Base-by-base conservation (phyloP, 2,113 vertebrate genomes). In the Callochromis pleurospilus region DNA sequence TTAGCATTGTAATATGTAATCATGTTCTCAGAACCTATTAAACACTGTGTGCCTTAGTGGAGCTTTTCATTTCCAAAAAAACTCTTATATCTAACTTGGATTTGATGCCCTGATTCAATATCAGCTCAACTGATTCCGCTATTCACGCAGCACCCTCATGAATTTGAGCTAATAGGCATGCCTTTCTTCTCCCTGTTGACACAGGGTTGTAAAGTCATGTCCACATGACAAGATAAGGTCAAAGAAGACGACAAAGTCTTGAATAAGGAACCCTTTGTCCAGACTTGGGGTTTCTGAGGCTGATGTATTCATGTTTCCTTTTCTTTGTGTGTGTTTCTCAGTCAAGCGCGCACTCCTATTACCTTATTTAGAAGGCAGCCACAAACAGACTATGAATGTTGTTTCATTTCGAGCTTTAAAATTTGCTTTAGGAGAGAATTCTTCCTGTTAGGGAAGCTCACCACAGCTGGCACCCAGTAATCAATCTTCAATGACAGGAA, bases 181-280 rank as follows among this genome's bases (percentile, higher is more conserved):
- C 54, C 79, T 92, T 95, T 95, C 90, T 90, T 70, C 45, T 47
- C 81, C 68, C 26, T 93, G 93, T 95, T 95, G 89, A 94, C 95
- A 90, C 90, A 93, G 86, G 54, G 92, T 42, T 77, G 75, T 91
- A 86, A 96, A 95, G 94, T 94, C 94, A 81, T 94, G 94, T 95
- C 95, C 90, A 95, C 94, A 95, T 83, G 92, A 91, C 91, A 91
- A 90, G 88, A 90, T 94, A 90, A 95, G 92, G 93, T 95, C 91
- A 91, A 90, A 91, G 88, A 89, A 33, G 33, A 33, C 33, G 33
- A 33, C 33, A 33, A 33, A 93, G 86, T 77, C 83, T 77, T 15
- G 62, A 90, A 95, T 90, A 96, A 94, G 95, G 92, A 77, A 60
- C 26, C 91, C 79, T 95, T 96, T 96, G 95, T 96, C 47, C 62